Evolutionary conservation across 1,140 invertebrate species (phyloP).

Genomic region (Pseudachorutes palmiensis): DNA sequence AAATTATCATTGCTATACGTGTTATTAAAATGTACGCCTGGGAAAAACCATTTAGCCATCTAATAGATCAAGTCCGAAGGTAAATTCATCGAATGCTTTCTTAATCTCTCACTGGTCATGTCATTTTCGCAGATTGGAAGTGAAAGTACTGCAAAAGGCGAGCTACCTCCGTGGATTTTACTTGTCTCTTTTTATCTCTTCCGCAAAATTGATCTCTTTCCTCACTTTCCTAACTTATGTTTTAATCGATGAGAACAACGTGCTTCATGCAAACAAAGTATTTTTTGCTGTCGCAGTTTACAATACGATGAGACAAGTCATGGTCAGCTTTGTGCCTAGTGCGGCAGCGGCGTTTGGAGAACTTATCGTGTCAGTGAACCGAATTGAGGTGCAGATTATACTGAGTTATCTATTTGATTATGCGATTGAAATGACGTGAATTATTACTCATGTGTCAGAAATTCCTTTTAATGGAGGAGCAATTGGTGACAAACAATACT

Average conservation of each 20-base stretch:
- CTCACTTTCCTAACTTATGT: slow-evolving; percentile 62
- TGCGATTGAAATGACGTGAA: too few relatives aligned
- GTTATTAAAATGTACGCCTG: slow-evolving; percentile 84
- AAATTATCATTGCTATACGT: slow-evolving; percentile 78
- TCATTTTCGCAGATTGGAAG: slow-evolving; percentile 28
- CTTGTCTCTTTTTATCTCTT: slow-evolving; percentile 19
- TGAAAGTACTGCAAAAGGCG: slow-evolving; percentile 13
- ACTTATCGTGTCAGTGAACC: too few relatives aligned
- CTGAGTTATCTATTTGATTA: too few relatives aligned
- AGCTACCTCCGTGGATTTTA: slow-evolving; percentile 17
- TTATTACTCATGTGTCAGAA: too few relatives aligned
- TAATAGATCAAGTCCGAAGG: slow-evolving; percentile 23
- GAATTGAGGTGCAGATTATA: too few relatives aligned
- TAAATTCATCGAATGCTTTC: too few relatives aligned
- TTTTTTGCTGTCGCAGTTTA: slow-evolving; percentile 23
- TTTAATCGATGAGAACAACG: slow-evolving; percentile 49
- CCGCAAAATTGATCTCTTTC: slow-evolving; percentile 59
- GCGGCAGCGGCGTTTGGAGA: too few relatives aligned
- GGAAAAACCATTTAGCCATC: slow-evolving; percentile 60
- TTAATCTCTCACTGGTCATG: too few relatives aligned
- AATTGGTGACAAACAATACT: too few relatives aligned
- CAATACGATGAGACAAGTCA: slow-evolving; percentile 19
- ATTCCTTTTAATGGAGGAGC: too few relatives aligned
- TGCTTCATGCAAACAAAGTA: slow-evolving; percentile 63
- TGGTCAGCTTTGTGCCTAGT: slow-evolving; percentile 46